Evolutionary conservation across 2,888 invertebrate species (phyloP), one percentile per base, ranked within the genome.

Genomic region (Drosophila longiperda): DNA sequence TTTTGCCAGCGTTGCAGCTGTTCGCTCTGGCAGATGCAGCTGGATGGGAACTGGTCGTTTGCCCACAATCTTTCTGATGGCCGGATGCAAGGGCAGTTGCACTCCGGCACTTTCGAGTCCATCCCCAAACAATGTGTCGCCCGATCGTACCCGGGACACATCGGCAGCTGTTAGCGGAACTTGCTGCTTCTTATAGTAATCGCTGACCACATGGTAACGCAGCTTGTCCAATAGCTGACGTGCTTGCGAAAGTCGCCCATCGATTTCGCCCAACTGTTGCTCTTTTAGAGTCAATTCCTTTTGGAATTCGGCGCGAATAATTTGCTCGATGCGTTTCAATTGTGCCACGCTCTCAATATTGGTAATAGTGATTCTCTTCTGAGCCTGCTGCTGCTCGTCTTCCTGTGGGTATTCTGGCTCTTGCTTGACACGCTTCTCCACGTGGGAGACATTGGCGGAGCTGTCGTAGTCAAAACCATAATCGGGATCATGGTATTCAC

Each of bases 231-330:
- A 87, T 7, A 94, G 91, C 80, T 94, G 94, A 26, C 94, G 93
- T 1, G 94, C 94, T 82, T 94, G 93, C 42, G 94, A 94, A 82
- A 95, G 94, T 92, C 95, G 94, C 72, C 95, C 94, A 89, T 97
- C 96, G 68, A 97, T 95, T 59, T 95, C 93, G 72, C 95, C 94
- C 17, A 97, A 93, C 93, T 97, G 97, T 64, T 95, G 94, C 90
- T 96, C 96, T 87, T 96, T 95, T 2, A 93, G 90, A 55, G 94
- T 93, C 15, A 97, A 93, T 91, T 97, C 97, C 55, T 94, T 94
- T 52, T 95, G 94, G 93, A 97, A 97, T 92, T 97, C 96, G 67
- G 94, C 94, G 78, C 95, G 94, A 36, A 97, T 94, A 60, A 97
- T 95, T 33, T 94, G 93, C 77, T 94, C 94, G 70, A 96, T 61